These are phyloP conservation scores for Hippoglossus stenolepis DNA, from an alignment of 2,113 vertebrate genomes.

Conservation along the genomic window DNA sequence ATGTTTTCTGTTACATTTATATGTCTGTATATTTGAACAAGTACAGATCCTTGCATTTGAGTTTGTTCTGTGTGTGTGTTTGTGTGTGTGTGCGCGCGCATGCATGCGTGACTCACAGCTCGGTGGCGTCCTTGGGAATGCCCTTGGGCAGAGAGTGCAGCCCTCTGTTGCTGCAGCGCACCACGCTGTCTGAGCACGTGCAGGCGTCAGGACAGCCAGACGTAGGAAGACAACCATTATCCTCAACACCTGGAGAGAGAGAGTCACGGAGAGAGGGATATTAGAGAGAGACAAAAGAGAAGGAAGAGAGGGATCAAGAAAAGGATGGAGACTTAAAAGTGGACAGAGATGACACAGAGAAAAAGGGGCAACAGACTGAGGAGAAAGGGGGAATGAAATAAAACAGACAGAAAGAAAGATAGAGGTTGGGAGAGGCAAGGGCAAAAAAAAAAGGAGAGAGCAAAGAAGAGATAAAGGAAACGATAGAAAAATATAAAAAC, in stretches of 20 bases:
- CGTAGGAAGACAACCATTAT: conserved; percentile 91
- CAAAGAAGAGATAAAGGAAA: background rate
- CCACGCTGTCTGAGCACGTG: conserved; percentile 92
- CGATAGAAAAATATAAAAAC: conserved; percentile 6
- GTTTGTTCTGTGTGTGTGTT: background rate
- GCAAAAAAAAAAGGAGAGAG: too few relatives aligned
- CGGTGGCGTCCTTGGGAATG: conserved; percentile 96
- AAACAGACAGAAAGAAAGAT: background rate
- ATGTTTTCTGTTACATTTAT: background rate
- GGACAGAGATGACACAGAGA: conserved; percentile 23
- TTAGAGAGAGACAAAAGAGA: conserved; percentile 1
- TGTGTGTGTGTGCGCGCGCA: background rate
- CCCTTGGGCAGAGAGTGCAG: conserved; percentile 90
- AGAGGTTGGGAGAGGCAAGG: background rate
- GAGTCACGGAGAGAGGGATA: background rate
- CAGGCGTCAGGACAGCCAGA: conserved; percentile 93
- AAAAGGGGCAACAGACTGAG: conserved; percentile 12
- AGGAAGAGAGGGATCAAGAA: conserved; percentile 1
- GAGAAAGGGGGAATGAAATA: conserved; percentile 5
- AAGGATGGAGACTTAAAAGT: conserved; percentile 24
- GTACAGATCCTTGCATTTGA: background rate
- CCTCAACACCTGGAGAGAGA: conserved; percentile 85
- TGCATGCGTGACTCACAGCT: conserved; percentile 88
- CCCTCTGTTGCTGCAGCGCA: conserved; percentile 95
- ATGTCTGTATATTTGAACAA: background rate